These are phyloP conservation scores for Erythrocercus mccallii DNA, from an alignment of 2,113 vertebrate species.

Conservation along the genomic window DNA sequence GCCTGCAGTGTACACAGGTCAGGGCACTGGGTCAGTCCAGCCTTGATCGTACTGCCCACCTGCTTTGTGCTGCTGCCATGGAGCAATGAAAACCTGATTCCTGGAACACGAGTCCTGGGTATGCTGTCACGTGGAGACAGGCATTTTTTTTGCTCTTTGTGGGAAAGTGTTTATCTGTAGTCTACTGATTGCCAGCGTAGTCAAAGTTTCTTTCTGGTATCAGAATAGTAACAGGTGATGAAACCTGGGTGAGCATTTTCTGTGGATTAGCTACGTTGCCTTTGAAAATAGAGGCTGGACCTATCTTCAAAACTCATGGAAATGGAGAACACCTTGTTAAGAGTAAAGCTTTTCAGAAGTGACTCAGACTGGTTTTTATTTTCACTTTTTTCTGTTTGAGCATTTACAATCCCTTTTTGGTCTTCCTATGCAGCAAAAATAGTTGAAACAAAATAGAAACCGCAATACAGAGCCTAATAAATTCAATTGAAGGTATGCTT, in stretches of 20 bases:
- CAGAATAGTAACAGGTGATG: neutral
- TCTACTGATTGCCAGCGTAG: neutral
- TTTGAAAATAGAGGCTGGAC: neutral
- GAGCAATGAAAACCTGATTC: neutral
- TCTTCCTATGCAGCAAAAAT: neutral
- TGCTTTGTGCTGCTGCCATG: neutral
- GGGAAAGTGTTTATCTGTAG: neutral
- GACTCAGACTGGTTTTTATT: neutral
- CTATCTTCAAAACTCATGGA: neutral
- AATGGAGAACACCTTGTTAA: neutral
- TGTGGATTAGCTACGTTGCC: neutral
- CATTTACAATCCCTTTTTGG: neutral
- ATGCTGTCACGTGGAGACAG: neutral
- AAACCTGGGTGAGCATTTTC: neutral
- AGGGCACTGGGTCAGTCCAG: neutral
- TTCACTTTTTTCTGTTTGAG: neutral
- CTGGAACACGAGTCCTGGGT: neutral
- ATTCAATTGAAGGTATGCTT: neutral
- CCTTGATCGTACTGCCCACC: rapidly evolving
- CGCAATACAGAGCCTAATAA: neutral
- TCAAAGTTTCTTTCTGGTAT: neutral
- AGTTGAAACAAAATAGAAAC: neutral
- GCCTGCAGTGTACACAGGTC: neutral
- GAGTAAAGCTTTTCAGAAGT: neutral
- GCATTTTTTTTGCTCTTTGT: neutral